These are phyloP conservation scores for Scortum barcoo DNA, from an alignment of 2,113 vertebrate species.

Conservation along the genomic window DNA sequence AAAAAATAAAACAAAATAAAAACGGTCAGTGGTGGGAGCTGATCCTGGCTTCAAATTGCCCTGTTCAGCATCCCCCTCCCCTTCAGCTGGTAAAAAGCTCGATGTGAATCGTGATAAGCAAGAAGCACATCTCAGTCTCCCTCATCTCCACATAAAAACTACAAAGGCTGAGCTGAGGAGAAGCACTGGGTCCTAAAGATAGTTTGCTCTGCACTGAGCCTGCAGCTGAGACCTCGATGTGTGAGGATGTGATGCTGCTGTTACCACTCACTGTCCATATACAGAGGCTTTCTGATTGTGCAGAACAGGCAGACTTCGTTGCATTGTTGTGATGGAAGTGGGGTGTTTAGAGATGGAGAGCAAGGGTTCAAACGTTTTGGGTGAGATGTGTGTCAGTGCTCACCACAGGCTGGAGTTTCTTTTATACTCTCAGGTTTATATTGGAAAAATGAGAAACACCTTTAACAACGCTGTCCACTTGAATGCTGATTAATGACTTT, in stretches of 20 bases:
- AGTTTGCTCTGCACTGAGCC: slow-evolving; percentile 35
- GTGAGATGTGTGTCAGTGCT: background rate
- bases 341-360: background rate
- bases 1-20: background rate
- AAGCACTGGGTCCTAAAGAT: slow-evolving; percentile 83
- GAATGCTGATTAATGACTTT: slow-evolving; percentile 2
- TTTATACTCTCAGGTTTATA: background rate
- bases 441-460: background rate
- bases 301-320: background rate
- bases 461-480: background rate
- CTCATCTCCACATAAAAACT: slow-evolving; percentile 75
- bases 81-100: slow-evolving; percentile 56
- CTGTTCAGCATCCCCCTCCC: slow-evolving; percentile 37
- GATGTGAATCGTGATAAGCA: slow-evolving; percentile 79
- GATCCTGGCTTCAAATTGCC: slow-evolving; percentile 43
- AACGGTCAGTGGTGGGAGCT: slow-evolving; percentile 11
- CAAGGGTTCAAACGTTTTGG: background rate
- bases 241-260: slow-evolving; percentile 22
- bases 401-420: background rate
- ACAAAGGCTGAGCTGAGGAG: slow-evolving; percentile 75
- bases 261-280: background rate
- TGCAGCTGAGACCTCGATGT: background rate
- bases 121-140: slow-evolving; percentile 76
- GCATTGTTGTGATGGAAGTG: background rate
- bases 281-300: slow-evolving; percentile 26